Conservation (phyloP, 2,797 vertebrate species). For the Anguilla marmorata region DNA sequence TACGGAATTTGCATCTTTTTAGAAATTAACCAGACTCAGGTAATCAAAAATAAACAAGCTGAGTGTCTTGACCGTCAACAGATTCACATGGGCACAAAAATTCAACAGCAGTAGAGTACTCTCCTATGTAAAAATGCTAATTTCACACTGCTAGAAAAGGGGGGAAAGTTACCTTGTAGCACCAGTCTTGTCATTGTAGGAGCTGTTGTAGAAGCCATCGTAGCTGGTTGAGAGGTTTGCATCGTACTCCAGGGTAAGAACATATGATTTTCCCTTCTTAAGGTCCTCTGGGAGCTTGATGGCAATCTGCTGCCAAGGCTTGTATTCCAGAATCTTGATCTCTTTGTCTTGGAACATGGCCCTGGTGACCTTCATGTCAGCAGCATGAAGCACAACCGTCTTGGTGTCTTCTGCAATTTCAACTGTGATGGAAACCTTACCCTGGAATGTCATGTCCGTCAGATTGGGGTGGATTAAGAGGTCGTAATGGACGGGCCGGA, state of each 20-base stretch:
- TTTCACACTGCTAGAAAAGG: not conserved
- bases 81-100: not conserved
- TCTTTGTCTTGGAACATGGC: conserved; percentile 70
- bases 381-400: conserved; percentile 85
- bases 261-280: conserved; percentile 72
- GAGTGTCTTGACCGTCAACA: not conserved
- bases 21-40: not conserved
- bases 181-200: conserved; percentile 74
- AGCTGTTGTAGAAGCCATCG: conserved; percentile 89
- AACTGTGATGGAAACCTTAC: conserved; percentile 77
- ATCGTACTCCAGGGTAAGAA: conserved; percentile 78
- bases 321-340: conserved; percentile 81
- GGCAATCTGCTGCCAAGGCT: conserved; percentile 84
- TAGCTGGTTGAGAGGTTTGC: conserved; percentile 83
- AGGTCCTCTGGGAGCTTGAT: conserved; percentile 75
- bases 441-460: conserved; percentile 77
- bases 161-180: conserved; percentile 72
- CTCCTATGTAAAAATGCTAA: not conserved
- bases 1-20: not conserved
- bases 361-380: conserved; percentile 79
- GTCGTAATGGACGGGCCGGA: conserved; percentile 82
- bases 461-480: conserved; percentile 83
- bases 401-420: conserved; percentile 71
- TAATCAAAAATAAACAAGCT: not conserved
- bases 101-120: not conserved